Conservation (phyloP, 2,797 vertebrate species). For the Florisuga fusca region DNA sequence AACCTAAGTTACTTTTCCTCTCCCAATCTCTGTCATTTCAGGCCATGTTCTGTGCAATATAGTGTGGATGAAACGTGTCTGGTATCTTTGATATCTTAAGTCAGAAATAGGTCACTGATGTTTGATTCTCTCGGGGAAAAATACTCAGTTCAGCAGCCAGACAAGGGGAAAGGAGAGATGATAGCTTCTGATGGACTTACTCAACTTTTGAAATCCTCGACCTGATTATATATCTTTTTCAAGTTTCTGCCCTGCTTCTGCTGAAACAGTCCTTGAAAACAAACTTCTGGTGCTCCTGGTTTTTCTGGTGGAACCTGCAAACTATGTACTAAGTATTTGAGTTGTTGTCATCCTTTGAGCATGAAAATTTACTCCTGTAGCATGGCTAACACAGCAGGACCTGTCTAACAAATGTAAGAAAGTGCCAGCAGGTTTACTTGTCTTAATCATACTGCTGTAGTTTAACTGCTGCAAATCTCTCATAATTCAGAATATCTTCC, state of each 20-base stretch:
- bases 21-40: background rate
- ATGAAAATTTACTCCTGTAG: background rate
- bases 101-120: constrained; percentile 6
- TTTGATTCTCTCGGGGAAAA: constrained; percentile 3
- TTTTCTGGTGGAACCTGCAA: background rate
- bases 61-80: background rate
- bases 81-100: background rate
- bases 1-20: background rate
- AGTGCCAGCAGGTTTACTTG: background rate
- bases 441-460: constrained; percentile 13
- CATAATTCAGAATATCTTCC: background rate
- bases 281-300: background rate
- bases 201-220: background rate
- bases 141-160: background rate
- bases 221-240: background rate
- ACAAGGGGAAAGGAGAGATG: background rate
- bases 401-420: background rate
- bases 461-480: background rate
- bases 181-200: background rate
- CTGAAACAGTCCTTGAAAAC: background rate
- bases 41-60: background rate
- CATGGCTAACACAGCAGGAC: background rate
- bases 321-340: background rate
- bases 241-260: background rate
- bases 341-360: background rate